Conservation (phyloP, 2,888 invertebrate genomes). For the Orthonychiurus folsomi region DNA sequence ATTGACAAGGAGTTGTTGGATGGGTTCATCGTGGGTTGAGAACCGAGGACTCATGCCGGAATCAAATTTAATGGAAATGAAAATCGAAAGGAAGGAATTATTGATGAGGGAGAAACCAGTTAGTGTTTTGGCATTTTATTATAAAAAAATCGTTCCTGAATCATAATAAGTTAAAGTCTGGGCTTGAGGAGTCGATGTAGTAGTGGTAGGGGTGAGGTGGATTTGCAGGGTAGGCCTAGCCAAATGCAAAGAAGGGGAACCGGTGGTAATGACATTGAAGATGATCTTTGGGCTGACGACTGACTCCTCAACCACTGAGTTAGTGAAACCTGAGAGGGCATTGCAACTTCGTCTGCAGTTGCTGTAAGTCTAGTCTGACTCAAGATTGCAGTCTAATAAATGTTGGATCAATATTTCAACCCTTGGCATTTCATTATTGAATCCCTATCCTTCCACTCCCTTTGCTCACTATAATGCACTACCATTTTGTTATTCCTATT, state of each 20-base stretch:
- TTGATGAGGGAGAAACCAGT: conserved; percentile 1
- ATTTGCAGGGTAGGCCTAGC: background rate
- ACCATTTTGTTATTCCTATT: too few species aligned
- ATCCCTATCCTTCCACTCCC: background rate
- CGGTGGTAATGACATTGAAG: background rate
- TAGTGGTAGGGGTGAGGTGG: too few species aligned
- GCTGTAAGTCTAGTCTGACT: too few species aligned
- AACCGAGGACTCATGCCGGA: background rate
- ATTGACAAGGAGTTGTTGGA: too few species aligned
- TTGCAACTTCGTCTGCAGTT: background rate
- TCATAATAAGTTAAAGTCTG: too few species aligned
- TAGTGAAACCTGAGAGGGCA: too few species aligned
- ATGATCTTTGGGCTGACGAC: background rate
- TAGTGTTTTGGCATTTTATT: too few species aligned
- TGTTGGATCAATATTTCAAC: background rate
- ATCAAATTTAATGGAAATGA: conserved; percentile 1
- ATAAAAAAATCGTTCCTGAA: background rate
- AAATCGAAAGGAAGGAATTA: background rate
- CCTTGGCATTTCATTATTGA: background rate
- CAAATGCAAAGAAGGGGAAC: background rate
- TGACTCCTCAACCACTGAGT: too few species aligned
- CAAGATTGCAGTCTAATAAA: too few species aligned
- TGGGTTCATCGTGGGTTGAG: background rate
- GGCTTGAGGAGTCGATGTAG: too few species aligned
- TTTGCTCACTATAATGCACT: background rate